Evolutionary conservation across 2,797 vertebrate genomes (phyloP).

Genomic region (Acanthornis magna): DNA sequence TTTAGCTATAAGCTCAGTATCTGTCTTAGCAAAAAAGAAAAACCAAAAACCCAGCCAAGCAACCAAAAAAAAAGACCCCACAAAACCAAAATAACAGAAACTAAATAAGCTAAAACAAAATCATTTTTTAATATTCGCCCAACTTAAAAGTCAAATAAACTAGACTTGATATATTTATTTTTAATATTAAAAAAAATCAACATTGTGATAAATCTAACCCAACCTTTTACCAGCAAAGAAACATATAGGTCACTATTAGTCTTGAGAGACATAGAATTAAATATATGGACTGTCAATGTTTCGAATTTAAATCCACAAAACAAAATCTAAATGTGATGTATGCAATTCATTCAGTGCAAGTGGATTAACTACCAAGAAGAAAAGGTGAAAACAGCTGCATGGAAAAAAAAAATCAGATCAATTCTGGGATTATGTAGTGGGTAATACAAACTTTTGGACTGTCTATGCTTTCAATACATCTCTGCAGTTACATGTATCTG

Average conservation of each 20-base stretch:
- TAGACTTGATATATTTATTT: not conserved
- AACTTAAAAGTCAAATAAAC: not conserved
- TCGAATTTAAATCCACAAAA: not conserved
- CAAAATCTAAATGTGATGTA: not conserved
- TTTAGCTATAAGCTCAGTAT: not conserved
- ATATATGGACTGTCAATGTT: not conserved
- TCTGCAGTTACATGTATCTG: not conserved
- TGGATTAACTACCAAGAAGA: not conserved
- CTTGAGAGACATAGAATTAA: constrained; percentile 4
- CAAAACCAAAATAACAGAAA: not conserved
- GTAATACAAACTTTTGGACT: constrained; percentile 12
- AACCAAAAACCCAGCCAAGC: not conserved
- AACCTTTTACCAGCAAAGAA: not conserved
- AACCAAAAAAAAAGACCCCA: not conserved
- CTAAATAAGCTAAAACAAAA: not conserved
- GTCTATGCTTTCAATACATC: not conserved
- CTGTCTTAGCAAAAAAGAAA: not conserved
- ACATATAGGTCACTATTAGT: not conserved
- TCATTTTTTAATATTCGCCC: not conserved
- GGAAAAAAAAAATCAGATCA: not conserved
- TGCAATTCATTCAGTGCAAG: not conserved
- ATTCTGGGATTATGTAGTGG: not conserved
- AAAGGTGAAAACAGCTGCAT: constrained; percentile 14
- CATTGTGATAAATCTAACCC: not conserved
- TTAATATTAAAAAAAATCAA: not conserved